Conservation (phyloP, 1,140 invertebrate genomes). For the Calephelis nemesis region DNA sequence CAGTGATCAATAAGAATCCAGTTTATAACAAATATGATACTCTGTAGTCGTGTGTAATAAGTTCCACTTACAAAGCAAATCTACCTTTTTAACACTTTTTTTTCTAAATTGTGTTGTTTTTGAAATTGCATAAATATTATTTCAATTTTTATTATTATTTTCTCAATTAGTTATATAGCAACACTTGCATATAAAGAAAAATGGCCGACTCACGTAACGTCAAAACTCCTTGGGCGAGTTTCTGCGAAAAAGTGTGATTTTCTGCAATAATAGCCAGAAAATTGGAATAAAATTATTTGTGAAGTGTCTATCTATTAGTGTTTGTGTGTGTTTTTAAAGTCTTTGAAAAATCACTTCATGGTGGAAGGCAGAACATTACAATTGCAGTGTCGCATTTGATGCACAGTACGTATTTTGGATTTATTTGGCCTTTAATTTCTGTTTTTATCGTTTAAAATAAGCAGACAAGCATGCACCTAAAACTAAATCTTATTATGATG, state of each 20-base stretch:
- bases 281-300: constrained; percentile 35
- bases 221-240: constrained; percentile 61
- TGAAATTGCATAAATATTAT: not conserved
- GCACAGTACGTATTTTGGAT: constrained; percentile 55
- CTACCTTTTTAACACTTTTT: too few species aligned
- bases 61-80: not conserved
- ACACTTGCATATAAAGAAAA: constrained; percentile 54
- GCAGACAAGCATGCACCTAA: not conserved
- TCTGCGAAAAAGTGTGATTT: constrained; percentile 58
- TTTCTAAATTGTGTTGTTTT: not conserved
- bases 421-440: not conserved
- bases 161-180: constrained; percentile 39
- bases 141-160: constrained; percentile 15
- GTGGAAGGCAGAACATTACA: constrained; percentile 40
- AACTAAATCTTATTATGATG: not conserved
- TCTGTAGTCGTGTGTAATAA: not conserved
- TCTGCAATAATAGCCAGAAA: constrained; percentile 38
- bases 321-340: constrained; percentile 28
- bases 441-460: not conserved
- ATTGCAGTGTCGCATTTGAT: constrained; percentile 54
- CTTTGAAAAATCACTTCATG: constrained; percentile 36
- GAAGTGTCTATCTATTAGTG: constrained; percentile 39
- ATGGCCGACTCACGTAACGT: constrained; percentile 69
- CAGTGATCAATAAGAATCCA: not conserved
- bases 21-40: too few species aligned